Percentiles rank a stretch among this genome's conserved stretches.
Conservation (phyloP, 1,140 invertebrate species). For the Drosophila tropicalis region DNA sequence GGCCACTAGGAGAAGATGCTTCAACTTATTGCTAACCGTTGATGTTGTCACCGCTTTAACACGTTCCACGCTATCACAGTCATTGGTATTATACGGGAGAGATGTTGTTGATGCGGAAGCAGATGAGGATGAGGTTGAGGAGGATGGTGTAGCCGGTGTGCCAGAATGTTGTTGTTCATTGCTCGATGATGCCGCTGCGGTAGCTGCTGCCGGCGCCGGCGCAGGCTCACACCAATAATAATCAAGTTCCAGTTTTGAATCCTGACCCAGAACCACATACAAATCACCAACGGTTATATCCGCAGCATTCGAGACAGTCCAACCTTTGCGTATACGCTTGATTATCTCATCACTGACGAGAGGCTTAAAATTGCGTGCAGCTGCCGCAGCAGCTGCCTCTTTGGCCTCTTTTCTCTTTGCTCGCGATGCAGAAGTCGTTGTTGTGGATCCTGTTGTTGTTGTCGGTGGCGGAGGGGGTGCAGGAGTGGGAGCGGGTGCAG, state of each 20-base stretch:
- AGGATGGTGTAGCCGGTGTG: background rate
- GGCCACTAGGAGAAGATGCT: conserved; percentile 79
- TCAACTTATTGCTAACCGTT: conserved; percentile 75
- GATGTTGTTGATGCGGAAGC: conserved; percentile 11
- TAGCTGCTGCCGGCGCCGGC: conserved; percentile 2
- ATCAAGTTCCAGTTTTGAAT: conserved; percentile 91
- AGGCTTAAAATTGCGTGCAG: conserved; percentile 67
- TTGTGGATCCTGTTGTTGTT: background rate
- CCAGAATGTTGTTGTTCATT: background rate
- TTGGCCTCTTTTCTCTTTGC: conserved; percentile 59
- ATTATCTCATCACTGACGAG: conserved; percentile 83
- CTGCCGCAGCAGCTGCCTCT: conserved; percentile 47
- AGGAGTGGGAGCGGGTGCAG: background rate
- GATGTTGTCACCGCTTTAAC: conserved; percentile 69
- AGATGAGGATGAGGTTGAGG: background rate
- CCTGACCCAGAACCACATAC: conserved; percentile 94
- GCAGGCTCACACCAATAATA: conserved; percentile 89
- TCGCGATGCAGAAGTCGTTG: conserved; percentile 25
- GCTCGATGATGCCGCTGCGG: background rate
- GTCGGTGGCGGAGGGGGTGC: conserved; percentile 8
- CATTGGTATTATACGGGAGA: conserved; percentile 74
- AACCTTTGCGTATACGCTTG: conserved; percentile 88
- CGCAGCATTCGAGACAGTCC: conserved; percentile 90
- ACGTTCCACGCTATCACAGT: conserved; percentile 76
- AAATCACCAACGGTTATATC: conserved; percentile 93